Base-by-base conservation (phyloP, 2,113 vertebrate species). In the Polypterus bichir region DNA sequence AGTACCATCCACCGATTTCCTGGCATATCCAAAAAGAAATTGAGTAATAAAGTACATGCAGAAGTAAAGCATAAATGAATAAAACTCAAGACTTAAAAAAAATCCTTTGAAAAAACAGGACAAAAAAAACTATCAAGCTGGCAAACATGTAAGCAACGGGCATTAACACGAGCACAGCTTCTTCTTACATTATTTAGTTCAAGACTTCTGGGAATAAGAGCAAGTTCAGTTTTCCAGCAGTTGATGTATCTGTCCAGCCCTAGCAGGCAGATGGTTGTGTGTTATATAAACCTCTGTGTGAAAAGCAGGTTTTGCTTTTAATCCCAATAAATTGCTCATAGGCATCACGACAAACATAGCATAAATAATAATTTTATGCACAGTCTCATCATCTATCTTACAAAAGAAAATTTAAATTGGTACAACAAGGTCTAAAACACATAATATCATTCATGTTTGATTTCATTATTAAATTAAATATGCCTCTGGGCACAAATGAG, bases 1-100 rank as follows among this genome's bases (percentile, higher is more conserved):
- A 92, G 72, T 91, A 96, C 93, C 93, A 96, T 72, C 92, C 91
- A 1, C 74, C 83, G 75, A 89, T 73, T 61, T 89, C 86, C 90
- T 93, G 61, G 64, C 1, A 3, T 1, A 5, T 7, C 47, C 65
- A 51, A 6, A 72, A 57, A 68, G 47, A 62, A 69, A 57, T 5
- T n/a, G 4, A 48, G 3, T 59, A 54, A 54, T 51, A 53, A 9
- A 72, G 48, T 27, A 27, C 27, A 27, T 7, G 6, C 46, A 53
- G 4, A 44, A 5, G 11, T 27, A 45, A 48, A 66, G 48, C 47
- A 69, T 49, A 73, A 27, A 27, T 27, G 1, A 27, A 27, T 27
- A 27, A 27, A 27, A 27, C 27, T 27, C 27, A 27, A 27, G 9
- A 63, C 46, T 56, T 64, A 48, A 55, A 48, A 48, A 11, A 68